Evolutionary conservation across 2,888 invertebrate species (phyloP).

Genomic region (Unio pictorum): DNA sequence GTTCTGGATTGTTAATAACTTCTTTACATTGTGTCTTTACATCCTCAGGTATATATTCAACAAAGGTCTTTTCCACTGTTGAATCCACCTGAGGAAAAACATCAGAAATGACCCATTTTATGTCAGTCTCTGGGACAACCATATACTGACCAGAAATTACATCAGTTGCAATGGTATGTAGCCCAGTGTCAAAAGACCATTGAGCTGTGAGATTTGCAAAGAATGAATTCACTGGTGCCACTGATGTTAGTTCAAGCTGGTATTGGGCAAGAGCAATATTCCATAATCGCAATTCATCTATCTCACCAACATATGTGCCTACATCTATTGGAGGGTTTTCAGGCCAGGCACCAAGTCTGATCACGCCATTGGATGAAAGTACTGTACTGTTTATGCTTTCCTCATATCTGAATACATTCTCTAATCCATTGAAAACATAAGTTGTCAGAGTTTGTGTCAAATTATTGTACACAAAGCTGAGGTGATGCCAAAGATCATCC

Average conservation of each 20-base stretch:
- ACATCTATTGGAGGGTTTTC: conserved; percentile 21
- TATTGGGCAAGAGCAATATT: conserved; percentile 16
- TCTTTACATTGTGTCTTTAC: conserved; percentile 9
- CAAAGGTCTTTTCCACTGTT: background rate
- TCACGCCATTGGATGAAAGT: conserved; percentile 23
- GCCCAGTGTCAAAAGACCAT: conserved; percentile 31
- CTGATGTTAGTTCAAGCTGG: too few relatives aligned
- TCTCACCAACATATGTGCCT: conserved; percentile 16
- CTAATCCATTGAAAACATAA: conserved; percentile 4
- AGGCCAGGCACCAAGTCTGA: conserved; percentile 37
- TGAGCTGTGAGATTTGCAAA: conserved; percentile 15
- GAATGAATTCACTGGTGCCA: too few relatives aligned
- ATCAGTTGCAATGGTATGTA: conserved; percentile 15
- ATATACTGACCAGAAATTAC: conserved; percentile 10
- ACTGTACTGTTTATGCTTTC: conserved; percentile 2
- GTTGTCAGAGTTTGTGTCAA: conserved; percentile 3
- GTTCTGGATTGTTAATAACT: conserved; percentile 8
- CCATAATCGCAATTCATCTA: conserved; percentile 44
- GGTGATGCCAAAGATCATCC: conserved; percentile 28
- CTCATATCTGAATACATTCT: background rate
- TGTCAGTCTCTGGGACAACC: conserved; percentile 16
- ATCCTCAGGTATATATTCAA: conserved; percentile 1
- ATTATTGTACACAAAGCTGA: conserved; percentile 27
- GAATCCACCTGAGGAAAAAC: background rate
- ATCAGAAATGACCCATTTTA: conserved; percentile 13